Conservation (phyloP, 2,797 vertebrate species). For the Falco rusticolus region DNA sequence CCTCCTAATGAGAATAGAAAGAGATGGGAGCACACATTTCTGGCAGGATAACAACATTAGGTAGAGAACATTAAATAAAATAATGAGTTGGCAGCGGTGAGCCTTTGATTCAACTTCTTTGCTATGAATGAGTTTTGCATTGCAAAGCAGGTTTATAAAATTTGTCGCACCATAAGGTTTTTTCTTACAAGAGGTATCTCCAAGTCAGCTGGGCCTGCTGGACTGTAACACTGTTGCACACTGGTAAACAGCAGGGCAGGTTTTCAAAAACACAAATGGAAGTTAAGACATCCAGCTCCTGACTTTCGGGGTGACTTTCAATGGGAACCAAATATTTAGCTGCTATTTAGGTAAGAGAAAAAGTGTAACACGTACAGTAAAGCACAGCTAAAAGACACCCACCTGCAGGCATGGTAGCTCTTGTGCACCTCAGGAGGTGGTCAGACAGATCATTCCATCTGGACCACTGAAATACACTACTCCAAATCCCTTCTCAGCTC, state of each 20-base stretch:
- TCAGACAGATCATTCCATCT: no score
- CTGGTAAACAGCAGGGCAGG: neutral
- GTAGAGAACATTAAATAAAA: conserved; percentile 48
- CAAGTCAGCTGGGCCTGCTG: neutral
- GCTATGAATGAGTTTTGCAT: conserved; percentile 33
- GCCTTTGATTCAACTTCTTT: conserved; percentile 14
- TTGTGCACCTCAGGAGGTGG: neutral
- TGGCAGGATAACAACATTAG: neutral
- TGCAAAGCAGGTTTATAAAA: conserved; percentile 35
- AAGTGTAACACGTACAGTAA: neutral
- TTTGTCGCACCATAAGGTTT: neutral
- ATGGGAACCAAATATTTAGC: neutral
- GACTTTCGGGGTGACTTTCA: neutral
- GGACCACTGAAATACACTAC: neutral
- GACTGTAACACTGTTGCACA: neutral
- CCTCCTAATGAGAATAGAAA: conserved; percentile 1
- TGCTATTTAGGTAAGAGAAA: neutral
- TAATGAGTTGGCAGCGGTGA: conserved; percentile 5
- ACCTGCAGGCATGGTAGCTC: neutral
- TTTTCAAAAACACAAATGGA: neutral
- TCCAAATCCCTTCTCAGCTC: neutral
- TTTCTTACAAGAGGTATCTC: neutral
- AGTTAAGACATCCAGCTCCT: neutral
- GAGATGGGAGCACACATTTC: neutral
- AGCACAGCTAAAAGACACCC: neutral